Percentiles rank a stretch among this genome's conserved stretches.
Evolutionary conservation across 2,888 invertebrate species (phyloP).

Genomic region (Leucania comma): DNA sequence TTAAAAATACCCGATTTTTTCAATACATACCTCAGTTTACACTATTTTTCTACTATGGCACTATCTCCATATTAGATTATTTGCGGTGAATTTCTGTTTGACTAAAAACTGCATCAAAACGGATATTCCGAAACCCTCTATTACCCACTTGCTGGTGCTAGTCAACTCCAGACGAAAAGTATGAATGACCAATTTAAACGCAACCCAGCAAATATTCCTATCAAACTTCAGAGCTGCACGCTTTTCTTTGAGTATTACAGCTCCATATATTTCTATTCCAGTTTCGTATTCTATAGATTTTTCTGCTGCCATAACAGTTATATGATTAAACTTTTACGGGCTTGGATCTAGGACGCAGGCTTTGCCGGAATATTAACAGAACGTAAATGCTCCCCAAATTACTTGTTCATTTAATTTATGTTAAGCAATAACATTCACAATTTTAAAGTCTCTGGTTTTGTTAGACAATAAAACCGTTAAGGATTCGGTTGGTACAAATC

Average conservation of each 20-base stretch:
- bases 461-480: not conserved
- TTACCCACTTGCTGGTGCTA: conserved; percentile 5
- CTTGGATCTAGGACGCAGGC: conserved; percentile 46
- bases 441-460: not conserved
- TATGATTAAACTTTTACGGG: conserved; percentile 60
- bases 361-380: conserved; percentile 48
- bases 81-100: not conserved
- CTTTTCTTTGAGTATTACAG: conserved; percentile 39
- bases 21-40: too few species aligned
- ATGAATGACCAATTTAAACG: conserved; percentile 10
- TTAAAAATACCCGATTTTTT: not conserved
- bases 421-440: conserved; percentile 17
- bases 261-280: conserved; percentile 45
- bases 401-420: conserved; percentile 28
- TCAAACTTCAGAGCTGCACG: conserved; percentile 43
- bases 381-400: conserved; percentile 30
- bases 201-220: conserved; percentile 17
- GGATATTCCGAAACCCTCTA: not conserved
- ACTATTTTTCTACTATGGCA: not conserved
- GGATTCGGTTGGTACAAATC: not conserved
- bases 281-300: conserved; percentile 48
- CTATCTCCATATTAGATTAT: not conserved
- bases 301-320: conserved; percentile 50
- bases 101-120: not conserved
- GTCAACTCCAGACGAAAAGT: not conserved